Percentiles rank a stretch among this genome's conserved stretches.
Conservation (phyloP, 1,140 invertebrate genomes). For the Hylyphantes graminicola region DNA sequence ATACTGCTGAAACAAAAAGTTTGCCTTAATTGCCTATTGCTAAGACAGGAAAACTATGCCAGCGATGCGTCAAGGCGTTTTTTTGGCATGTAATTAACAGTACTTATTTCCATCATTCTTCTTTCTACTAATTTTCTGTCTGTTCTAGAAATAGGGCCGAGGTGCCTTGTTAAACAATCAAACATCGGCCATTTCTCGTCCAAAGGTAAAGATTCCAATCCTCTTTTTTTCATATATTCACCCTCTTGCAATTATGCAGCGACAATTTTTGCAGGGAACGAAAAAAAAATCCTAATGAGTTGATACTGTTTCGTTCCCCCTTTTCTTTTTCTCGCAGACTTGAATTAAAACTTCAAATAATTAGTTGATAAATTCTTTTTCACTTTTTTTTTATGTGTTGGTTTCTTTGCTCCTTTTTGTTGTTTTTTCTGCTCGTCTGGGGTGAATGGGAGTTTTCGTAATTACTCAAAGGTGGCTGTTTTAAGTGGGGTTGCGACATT, state of each 20-base stretch:
- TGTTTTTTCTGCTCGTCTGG: slow-evolving; percentile 2
- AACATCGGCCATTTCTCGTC: no score
- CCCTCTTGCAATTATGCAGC: slow-evolving; percentile 54
- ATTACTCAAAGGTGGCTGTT: slow-evolving; percentile 56
- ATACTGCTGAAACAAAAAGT: slow-evolving; percentile 15
- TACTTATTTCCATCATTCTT: slow-evolving; percentile 52
- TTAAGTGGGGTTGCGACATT: neutral
- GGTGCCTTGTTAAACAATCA: no score
- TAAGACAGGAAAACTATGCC: slow-evolving; percentile 23
- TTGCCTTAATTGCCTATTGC: slow-evolving; percentile 49
- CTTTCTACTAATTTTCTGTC: slow-evolving; percentile 51
- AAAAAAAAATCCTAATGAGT: slow-evolving; percentile 55
- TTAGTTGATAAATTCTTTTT: slow-evolving; percentile 56
- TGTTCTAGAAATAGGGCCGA: neutral
- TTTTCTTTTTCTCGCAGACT: slow-evolving; percentile 27
- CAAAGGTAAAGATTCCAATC: neutral
- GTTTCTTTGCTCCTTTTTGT: slow-evolving; percentile 31
- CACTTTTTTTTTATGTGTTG: slow-evolving; percentile 37
- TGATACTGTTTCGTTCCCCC: slow-evolving; percentile 32
- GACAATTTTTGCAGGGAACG: slow-evolving; percentile 50
- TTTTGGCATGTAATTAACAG: slow-evolving; percentile 58
- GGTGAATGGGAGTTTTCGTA: slow-evolving; percentile 45
- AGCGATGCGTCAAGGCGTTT: slow-evolving; percentile 19
- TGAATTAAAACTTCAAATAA: slow-evolving; percentile 61
- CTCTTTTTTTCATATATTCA: slow-evolving; percentile 28